Conservation (phyloP, 1,140 invertebrate species). For the Drosophila asahinai region DNA sequence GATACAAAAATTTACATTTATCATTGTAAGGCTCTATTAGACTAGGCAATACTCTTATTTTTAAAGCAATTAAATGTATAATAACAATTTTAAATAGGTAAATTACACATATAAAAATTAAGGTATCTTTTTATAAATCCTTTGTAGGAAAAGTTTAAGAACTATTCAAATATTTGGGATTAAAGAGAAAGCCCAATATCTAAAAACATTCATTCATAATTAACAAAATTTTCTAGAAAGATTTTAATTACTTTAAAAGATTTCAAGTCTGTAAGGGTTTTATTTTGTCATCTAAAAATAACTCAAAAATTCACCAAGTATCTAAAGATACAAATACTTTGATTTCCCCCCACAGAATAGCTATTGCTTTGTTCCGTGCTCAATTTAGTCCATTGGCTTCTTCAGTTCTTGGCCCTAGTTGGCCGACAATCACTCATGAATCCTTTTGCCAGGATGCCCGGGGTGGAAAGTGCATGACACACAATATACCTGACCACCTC, state of each 20-base stretch:
- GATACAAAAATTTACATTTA: slow-evolving; percentile 2
- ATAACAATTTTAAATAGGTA: not conserved
- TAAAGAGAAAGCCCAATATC: too few relatives aligned
- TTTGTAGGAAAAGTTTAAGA: too few relatives aligned
- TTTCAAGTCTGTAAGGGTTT: not conserved
- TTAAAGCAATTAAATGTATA: not conserved
- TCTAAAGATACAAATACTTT: not conserved
- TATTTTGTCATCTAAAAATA: not conserved
- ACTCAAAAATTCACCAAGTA: not conserved
- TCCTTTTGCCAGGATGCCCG: slow-evolving; percentile 15
- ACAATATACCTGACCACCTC: slow-evolving; percentile 52
- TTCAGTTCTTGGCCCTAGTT: slow-evolving; percentile 32
- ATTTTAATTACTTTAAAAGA: not conserved
- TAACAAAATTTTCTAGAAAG: not conserved
- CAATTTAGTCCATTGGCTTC: slow-evolving; percentile 72
- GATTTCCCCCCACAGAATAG: not conserved
- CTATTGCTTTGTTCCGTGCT: slow-evolving; percentile 36
- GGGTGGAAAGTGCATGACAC: slow-evolving; percentile 81
- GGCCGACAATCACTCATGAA: slow-evolving; percentile 56
- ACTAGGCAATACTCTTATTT: not conserved
- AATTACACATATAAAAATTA: not conserved
- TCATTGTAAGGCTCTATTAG: not conserved
- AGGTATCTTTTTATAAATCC: too few relatives aligned
- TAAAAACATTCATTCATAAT: too few relatives aligned
- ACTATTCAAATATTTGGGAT: too few relatives aligned